A percentile compares a stretch with the other conserved stretches of the same genome.
phyloP scores from a whole-genome alignment of 2,888 invertebrate genomes.

The Cataglyphis altisquamis region DNA sequence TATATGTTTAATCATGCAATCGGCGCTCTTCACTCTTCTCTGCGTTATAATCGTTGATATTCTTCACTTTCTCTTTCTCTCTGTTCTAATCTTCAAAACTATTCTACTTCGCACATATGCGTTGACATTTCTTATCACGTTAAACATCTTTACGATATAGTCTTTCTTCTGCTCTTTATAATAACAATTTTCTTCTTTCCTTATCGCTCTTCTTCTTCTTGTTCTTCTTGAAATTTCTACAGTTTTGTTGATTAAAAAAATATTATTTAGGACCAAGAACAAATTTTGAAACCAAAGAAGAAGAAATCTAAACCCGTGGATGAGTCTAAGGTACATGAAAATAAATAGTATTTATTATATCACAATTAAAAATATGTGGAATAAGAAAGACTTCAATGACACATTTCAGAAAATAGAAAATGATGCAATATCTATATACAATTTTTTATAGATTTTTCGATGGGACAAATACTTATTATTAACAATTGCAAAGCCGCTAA shows the following conservation, averaged over 20 bases:
- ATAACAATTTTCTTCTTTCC: constrained; percentile 30
- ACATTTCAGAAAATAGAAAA: neutral
- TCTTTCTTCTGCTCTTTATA: constrained; percentile 5
- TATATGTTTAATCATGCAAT: constrained; percentile 16
- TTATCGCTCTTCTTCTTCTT: constrained; percentile 44
- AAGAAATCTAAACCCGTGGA: constrained; percentile 46
- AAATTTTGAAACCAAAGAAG: constrained; percentile 58
- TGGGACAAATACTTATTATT: constrained; percentile 16
- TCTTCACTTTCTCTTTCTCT: neutral
- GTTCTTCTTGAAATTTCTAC: constrained; percentile 31
- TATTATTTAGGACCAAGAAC: constrained; percentile 66
- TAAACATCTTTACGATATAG: neutral
- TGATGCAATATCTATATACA: neutral
- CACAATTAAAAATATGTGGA: neutral
- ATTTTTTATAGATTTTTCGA: neutral
- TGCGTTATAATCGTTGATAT: neutral
- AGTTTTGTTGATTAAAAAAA: constrained; percentile 41
- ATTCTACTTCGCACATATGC: constrained; percentile 9
- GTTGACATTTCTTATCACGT: neutral
- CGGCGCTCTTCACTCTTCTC: neutral
- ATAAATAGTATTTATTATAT: constrained; percentile 8
- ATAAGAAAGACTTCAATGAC: neutral
- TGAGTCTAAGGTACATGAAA: constrained; percentile 61
- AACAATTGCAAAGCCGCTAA: constrained; percentile 7
- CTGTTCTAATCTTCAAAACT: constrained; percentile 27